phyloP scores from a whole-genome alignment of 2,797 vertebrate genomes.

The Epinephelus coioides region DNA sequence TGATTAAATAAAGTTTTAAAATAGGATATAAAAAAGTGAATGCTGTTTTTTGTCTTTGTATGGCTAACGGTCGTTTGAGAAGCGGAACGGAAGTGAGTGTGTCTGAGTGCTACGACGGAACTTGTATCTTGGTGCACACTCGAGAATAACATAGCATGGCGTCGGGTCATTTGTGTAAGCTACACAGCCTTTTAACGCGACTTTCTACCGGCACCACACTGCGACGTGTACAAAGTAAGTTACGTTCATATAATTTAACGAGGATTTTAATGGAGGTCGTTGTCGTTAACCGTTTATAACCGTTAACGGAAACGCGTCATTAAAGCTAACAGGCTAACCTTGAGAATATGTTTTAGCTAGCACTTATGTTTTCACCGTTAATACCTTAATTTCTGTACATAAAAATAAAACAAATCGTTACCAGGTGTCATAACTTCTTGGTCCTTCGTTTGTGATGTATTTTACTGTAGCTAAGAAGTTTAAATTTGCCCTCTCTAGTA shows the following conservation, averaged over 20 bases:
- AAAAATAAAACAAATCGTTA: no score
- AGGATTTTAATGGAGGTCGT: accelerated
- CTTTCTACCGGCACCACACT: neutral
- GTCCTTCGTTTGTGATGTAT: no score
- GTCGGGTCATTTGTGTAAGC: slow-evolving; percentile 68
- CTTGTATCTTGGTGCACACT: slow-evolving; percentile 29
- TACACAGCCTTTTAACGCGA: slow-evolving; percentile 41
- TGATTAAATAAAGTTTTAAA: neutral
- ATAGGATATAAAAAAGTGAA: neutral
- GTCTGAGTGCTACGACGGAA: slow-evolving; percentile 38
- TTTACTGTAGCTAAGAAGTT: neutral
- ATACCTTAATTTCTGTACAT: accelerated
- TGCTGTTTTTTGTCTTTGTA: neutral
- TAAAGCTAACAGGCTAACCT: slow-evolving; percentile 68
- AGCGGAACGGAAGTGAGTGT: slow-evolving; percentile 51
- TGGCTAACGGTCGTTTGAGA: neutral
- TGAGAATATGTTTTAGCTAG: slow-evolving; percentile 22
- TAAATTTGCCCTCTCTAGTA: neutral
- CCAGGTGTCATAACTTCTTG: neutral
- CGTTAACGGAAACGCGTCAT: accelerated
- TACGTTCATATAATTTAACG: accelerated
- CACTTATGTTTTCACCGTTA: neutral
- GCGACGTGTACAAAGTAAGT: slow-evolving; percentile 67
- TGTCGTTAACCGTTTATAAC: neutral
- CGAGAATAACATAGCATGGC: slow-evolving; percentile 68